Base-by-base conservation (phyloP, 2,113 vertebrate genomes). In the Benitochromis conjunctus region DNA sequence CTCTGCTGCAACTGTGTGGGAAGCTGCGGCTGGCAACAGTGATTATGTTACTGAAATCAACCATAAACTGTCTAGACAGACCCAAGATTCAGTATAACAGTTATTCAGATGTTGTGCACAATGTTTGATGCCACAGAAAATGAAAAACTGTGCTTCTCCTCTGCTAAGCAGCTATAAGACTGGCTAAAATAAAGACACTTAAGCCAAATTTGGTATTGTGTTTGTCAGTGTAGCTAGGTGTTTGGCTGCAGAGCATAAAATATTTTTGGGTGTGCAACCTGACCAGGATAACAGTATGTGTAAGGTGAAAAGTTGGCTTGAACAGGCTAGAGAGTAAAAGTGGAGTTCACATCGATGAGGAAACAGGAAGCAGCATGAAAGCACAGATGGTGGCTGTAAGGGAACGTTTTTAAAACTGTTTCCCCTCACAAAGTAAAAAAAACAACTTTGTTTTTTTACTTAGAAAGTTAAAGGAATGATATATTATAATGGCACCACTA, bases 271-370 rank as follows among this genome's bases (percentile, higher is more conserved):
- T 24, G 31, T 51, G 24, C 24, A 51, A 7, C 24, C 43, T 29
- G 14, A 51, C 43, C 6, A 4, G 0, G 43, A 31, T 48, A 16
- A 74, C 14, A 29, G 21, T 46, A 26, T 0, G 66, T 16, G 0
- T 0, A 48, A 48, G 43, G 9, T 74, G 16, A 31, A 74, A 74
- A 48, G 24, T 29, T 74, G 43, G 43, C 41, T 74, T 74, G 24
- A 74, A 48, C 69, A 29, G 69, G 43, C 29, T 48, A 9, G 24
- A 29, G 69, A 1, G 3, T 5, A 29, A 19, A 14, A 74, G 66
- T 48, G 24, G 24, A 19, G 9, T 0, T 66, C 60, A 21, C 4
- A 1, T 29, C 18, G 41, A 74, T 48, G 66, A 29, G 66, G 41
- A 74, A 48, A 41, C 13, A 5, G 13, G 60, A 48, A 48, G 69